Percentiles rank a stretch among this genome's conserved stretches.
Evolutionary conservation across 1,140 invertebrate genomes (phyloP).

Genomic region (Penaeus japonicus): DNA sequence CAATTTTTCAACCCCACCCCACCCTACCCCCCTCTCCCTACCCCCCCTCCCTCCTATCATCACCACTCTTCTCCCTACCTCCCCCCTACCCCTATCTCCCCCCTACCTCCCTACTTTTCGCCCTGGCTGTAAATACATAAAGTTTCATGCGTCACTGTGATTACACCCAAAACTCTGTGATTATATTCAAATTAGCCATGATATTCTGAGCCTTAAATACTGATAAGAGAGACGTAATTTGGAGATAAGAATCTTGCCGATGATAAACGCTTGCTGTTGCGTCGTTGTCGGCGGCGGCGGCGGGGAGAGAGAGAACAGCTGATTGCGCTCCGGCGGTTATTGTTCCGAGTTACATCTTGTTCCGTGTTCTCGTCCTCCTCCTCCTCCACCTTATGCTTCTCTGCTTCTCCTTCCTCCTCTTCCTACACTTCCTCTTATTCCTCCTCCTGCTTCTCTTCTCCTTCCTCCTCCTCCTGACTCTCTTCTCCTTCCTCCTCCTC

Average conservation of each 20-base stretch:
- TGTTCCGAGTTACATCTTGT: no score
- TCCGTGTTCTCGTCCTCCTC: no score
- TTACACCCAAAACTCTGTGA: background rate
- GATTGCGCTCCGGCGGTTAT: no score
- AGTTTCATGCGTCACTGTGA: background rate
- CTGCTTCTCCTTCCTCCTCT: no score
- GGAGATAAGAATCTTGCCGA: background rate
- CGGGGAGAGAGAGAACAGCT: no score
- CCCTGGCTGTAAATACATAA: background rate
- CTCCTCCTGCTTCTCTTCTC: no score
- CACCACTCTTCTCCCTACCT: background rate
- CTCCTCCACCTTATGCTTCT: no score
- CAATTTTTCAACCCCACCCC: no score
- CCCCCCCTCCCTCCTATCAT: background rate
- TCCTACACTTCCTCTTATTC: no score
- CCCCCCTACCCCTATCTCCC: background rate
- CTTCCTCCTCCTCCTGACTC: no score
- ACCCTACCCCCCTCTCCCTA: no score
- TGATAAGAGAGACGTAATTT: background rate
- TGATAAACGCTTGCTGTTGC: background rate
- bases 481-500: background rate
- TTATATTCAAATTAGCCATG: constrained; percentile 10
- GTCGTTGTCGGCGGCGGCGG: no score
- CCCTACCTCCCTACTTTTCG: background rate
- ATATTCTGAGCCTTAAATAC: background rate